Base-by-base conservation (phyloP, 2,113 vertebrate genomes). In the Protomyctophum bolini region DNA sequence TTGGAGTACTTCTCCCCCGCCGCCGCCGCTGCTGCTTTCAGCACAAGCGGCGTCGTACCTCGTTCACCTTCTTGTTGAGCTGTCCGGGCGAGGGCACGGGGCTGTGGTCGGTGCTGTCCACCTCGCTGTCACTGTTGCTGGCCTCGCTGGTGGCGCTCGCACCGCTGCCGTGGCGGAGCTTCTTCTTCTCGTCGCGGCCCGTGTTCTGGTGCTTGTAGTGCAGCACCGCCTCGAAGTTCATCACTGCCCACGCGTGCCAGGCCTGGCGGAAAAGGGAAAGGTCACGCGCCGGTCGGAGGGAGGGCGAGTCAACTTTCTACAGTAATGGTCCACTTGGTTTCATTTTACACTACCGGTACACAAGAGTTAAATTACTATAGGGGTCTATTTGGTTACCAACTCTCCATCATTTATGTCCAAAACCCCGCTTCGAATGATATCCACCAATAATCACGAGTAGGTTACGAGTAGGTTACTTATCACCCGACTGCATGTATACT, bases 211-310 rank as follows among this genome's bases (percentile, higher is more conserved):
- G 97, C 74, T 99, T 99, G 88, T 98, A 99, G 90, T 99, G 97
- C 6, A 99, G 94, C 70, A 99, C 98, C 0, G 98, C 97, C 73
- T 99, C 98, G 2, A 99, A 99, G 83, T 99, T 99, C 98, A 99
- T 99, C 88, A 99, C 98, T 0, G 98, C 98, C 97, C 97, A 99
- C 0, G 97, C 98, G 0, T 99, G 98, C 98, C 98, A 99, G 63
- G 98, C 98, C 98, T 99, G 90, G 6, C 2, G 0, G 21, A 15
- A 10, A 41, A 41, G 69, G 0, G 77, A 11, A 76, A n/a, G 60
- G 28, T 15, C 57, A 64, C 28, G 75, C 14, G 14, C 21, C 33
- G 33, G 33, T 41, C 4, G 33, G 33, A 3, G 33, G 33, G 33
- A 41, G 33, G 33, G 33, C 33, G 33, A 41, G 33, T 41, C 33